A percentile compares a stretch with the other conserved stretches of the same genome.
Evolutionary conservation across 2,888 invertebrate genomes (phyloP).

Genomic region (Chymomyza amoena): DNA sequence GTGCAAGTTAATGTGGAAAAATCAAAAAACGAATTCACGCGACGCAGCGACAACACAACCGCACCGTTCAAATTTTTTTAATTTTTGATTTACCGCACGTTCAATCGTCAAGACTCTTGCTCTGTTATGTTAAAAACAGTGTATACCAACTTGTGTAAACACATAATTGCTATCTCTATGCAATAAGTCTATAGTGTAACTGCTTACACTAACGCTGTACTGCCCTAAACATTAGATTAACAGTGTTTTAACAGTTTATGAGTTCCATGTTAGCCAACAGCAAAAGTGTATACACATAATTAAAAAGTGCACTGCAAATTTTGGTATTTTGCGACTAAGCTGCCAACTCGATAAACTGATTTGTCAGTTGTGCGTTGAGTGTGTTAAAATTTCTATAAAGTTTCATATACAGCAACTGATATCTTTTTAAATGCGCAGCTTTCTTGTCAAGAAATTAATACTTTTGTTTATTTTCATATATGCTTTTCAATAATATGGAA

Average conservation of each 20-base stretch:
- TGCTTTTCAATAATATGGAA: no score
- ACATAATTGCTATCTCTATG: not conserved
- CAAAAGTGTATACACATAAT: not conserved
- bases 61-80: not conserved
- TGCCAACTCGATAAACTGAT: no score
- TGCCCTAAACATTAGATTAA: not conserved
- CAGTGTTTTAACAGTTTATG: not conserved
- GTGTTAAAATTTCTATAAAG: no score
- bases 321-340: not conserved
- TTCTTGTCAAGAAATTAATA: no score
- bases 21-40: not conserved
- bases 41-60: not conserved
- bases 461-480: no score
- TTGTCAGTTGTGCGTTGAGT: no score
- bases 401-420: no score
- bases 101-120: not conserved
- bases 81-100: not conserved
- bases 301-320: not conserved
- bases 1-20: slow-evolving; percentile 51
- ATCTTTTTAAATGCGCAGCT: no score
- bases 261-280: no score
- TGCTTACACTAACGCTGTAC: not conserved
- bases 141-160: not conserved
- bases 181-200: not conserved
- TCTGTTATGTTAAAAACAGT: not conserved